phyloP scores from a whole-genome alignment of 2,113 vertebrate species.

The Salvator merianae region DNA sequence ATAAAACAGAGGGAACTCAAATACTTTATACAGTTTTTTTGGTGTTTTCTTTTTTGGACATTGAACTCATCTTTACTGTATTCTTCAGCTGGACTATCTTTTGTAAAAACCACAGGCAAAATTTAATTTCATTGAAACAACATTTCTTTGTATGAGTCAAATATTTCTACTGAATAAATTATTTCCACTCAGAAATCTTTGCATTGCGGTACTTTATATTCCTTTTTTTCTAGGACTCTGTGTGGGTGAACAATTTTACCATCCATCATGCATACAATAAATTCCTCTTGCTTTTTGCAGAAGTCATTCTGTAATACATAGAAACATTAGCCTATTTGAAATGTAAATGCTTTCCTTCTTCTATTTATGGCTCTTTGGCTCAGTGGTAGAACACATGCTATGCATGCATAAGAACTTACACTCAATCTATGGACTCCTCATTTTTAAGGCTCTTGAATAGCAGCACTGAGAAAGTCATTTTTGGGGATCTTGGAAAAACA shows the following conservation, averaged over 20 bases:
- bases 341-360: neutral
- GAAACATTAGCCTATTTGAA: conserved; percentile 4
- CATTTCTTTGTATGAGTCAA: neutral
- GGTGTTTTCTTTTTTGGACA: neutral
- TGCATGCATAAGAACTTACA: neutral
- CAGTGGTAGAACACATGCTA: neutral
- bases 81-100: no score
- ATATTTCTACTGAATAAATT: conserved; percentile 2
- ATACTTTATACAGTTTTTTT: no score
- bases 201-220: neutral
- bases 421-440: neutral
- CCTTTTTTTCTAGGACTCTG: neutral
- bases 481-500: neutral
- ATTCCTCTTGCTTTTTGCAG: neutral
- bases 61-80: neutral
- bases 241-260: neutral
- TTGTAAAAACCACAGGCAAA: neutral
- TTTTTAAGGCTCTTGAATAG: neutral
- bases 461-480: neutral
- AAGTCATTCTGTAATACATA: neutral
- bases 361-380: neutral
- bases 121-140: neutral
- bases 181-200: neutral
- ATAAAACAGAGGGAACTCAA: neutral
- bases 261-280: conserved; percentile 4